Evolutionary conservation across 2,888 invertebrate genomes (phyloP).

Genomic region (Temnothorax rugatulus): DNA sequence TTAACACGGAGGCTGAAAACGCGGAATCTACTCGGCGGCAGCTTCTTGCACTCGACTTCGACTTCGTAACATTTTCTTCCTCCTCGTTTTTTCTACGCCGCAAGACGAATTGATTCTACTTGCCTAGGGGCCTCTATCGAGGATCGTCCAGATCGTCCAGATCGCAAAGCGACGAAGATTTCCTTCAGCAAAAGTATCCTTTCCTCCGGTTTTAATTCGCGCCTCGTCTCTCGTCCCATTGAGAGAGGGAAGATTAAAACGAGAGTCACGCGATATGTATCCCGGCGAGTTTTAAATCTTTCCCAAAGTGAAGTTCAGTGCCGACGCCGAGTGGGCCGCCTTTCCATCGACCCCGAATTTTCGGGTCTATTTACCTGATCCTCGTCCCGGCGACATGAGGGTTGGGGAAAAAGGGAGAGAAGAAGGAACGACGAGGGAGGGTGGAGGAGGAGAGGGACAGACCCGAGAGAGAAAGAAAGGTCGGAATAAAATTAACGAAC

Average conservation of each 20-base stretch:
- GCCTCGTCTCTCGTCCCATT: not conserved
- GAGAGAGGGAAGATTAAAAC: slow-evolving; percentile 1
- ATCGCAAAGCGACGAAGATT: not conserved
- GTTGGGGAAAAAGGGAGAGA: slow-evolving; percentile 44
- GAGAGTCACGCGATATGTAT: slow-evolving; percentile 24
- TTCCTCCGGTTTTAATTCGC: not conserved
- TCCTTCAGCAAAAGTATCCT: not conserved
- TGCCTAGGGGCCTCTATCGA: not conserved
- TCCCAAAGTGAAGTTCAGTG: not conserved
- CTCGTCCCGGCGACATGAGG: slow-evolving; percentile 36
- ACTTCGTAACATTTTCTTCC: slow-evolving; percentile 9
- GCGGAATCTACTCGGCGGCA: slow-evolving; percentile 1
- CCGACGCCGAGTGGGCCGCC: not conserved
- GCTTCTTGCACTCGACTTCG: slow-evolving; percentile 15
- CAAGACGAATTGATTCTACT: slow-evolving; percentile 40
- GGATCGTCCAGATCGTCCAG: not conserved
- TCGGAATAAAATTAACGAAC: slow-evolving; percentile 80
- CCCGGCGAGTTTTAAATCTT: not conserved
- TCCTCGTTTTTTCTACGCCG: not conserved
- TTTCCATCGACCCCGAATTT: slow-evolving; percentile 27
- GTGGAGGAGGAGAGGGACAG: slow-evolving; percentile 44
- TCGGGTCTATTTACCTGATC: slow-evolving; percentile 61
- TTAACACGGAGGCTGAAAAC: slow-evolving; percentile 25
- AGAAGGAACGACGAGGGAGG: slow-evolving; percentile 48
- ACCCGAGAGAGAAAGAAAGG: slow-evolving; percentile 55